Base-by-base conservation (phyloP, 2,113 vertebrate genomes). In the Eulemur rufifrons region DNA sequence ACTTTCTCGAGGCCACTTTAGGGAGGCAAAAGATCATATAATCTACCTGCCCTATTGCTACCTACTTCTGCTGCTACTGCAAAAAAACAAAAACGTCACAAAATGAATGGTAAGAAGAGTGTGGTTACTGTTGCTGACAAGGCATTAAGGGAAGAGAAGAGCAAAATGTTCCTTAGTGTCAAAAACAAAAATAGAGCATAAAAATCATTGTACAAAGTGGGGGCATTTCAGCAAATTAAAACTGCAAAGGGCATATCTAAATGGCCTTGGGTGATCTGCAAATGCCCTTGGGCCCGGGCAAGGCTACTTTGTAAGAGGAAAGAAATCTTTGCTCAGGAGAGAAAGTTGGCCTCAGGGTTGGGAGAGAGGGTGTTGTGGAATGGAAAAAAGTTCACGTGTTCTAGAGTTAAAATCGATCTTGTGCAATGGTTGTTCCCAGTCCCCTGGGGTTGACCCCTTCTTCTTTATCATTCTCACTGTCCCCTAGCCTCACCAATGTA, bases 311-410 rank as follows among this genome's bases (percentile, higher is more conserved):
- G 6, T 21, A 37, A 83, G 12, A 56, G 61, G 10, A 95, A 89
- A 68, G 10, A 68, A 8, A 6, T 32, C 52, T 92, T 94, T 86
- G 14, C 59, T 95, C 50, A 13, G 52, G 42, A 95, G 9, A 89
- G 25, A 74, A 87, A 66, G 8, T 32, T 86, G 56, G 29, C 82
- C 74, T 68, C 45, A 8, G 2, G 34, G 2, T 27, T 86, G 37
- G 9, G 18, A 23, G 8, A 50, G 34, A 32, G n/a, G 37, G 9
- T 21, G 29, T 4, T 34, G 5, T 45, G 7, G 15, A 77, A 18
- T 17, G 23, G 29, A 56, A 47, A 81, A 71, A 4, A 2, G 25
- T n/a, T 18, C 23, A 1, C 23, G 0, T 23, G 0, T 23, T 21
- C n/a, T 68, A 3, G 34, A 61, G 18, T 34, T 21, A 47, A 89